A percentile compares a stretch with the other conserved stretches of the same genome.
These are phyloP conservation scores for Dinoponera quadriceps DNA, from an alignment of 1,140 invertebrate genomes.

Conservation along the genomic window DNA sequence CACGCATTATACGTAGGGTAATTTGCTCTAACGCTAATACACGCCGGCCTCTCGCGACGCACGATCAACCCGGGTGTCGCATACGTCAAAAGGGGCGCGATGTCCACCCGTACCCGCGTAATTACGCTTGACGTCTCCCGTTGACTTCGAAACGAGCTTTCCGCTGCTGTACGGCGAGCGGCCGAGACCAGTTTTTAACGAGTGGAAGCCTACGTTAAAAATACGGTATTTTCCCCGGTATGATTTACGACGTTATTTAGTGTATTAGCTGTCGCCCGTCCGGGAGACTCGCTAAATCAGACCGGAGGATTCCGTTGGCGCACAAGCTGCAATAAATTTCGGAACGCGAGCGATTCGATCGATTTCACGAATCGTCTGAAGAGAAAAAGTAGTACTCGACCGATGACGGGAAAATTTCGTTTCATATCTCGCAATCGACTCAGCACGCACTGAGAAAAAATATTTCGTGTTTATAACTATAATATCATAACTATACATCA, in stretches of 20 bases:
- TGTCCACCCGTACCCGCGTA: not conserved
- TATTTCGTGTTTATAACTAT: too few species aligned
- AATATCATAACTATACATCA: too few species aligned
- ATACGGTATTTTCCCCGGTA: not conserved
- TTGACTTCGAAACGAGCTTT: constrained; percentile 32
- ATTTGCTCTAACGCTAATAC: constrained; percentile 49
- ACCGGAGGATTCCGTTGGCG: too few species aligned
- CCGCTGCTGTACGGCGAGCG: not conserved
- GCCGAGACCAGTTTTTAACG: constrained; percentile 28
- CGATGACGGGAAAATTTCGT: not conserved
- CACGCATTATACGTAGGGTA: constrained; percentile 34
- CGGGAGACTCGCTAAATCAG: not conserved
- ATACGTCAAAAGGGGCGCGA: constrained; percentile 7
- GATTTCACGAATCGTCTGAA: not conserved
- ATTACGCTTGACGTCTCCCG: constrained; percentile 37
- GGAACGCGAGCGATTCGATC: not conserved
- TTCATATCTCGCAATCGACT: not conserved
- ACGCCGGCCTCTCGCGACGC: constrained; percentile 21
- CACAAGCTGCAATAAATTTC: not conserved
- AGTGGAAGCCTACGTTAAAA: not conserved
- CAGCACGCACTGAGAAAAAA: too few species aligned
- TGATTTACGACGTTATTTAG: constrained; percentile 12
- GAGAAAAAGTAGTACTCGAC: not conserved
- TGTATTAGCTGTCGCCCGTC: not conserved
- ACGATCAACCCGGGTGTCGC: constrained; percentile 11